phyloP scores from a whole-genome alignment of 2,888 invertebrate genomes.

The Chironomus riparius region DNA sequence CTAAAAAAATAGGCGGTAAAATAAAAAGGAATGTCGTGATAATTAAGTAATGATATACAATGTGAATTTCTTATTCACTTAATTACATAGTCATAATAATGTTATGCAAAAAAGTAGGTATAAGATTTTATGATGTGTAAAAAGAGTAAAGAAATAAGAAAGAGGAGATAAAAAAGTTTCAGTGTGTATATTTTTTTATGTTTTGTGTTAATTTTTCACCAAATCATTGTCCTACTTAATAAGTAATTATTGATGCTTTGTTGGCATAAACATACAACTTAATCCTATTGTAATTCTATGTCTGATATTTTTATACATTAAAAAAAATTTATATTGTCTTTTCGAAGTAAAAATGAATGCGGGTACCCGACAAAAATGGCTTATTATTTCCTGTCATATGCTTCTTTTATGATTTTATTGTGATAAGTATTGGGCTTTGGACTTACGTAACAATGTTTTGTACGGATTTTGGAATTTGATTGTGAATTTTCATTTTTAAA shows the following conservation, averaged over 20 bases:
- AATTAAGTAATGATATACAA: neutral
- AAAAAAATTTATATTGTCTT: too few relatives aligned
- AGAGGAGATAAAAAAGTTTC: neutral
- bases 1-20: constrained; percentile 30
- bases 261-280: neutral
- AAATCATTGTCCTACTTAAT: neutral
- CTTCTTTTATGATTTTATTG: too few relatives aligned
- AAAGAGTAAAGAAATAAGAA: neutral
- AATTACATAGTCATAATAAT: neutral
- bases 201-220: neutral
- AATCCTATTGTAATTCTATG: too few relatives aligned
- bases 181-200: neutral
- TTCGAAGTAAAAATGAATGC: too few relatives aligned
- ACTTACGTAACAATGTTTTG: too few relatives aligned
- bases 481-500: too few relatives aligned
- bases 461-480: too few relatives aligned
- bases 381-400: too few relatives aligned
- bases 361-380: too few relatives aligned
- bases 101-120: neutral
- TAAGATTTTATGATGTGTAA: neutral
- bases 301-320: too few relatives aligned
- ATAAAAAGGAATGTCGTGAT: neutral
- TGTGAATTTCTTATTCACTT: neutral
- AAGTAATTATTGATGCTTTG: neutral
- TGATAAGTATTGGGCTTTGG: too few relatives aligned